These are phyloP conservation scores for Sebastes baramenuke DNA, from an alignment of 2,797 vertebrate genomes.

Conservation along the genomic window DNA sequence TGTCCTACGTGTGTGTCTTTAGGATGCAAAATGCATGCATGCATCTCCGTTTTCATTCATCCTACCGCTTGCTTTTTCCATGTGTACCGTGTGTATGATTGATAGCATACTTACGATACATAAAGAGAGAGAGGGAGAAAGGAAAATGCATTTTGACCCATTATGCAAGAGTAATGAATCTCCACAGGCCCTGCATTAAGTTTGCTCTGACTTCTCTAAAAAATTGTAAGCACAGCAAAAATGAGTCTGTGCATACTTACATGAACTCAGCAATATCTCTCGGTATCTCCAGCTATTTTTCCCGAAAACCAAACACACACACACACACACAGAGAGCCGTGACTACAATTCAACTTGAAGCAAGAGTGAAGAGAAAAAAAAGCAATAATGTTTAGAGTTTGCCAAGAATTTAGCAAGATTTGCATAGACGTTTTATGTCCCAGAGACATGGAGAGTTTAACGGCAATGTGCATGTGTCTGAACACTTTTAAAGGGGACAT, in stretches of 20 bases:
- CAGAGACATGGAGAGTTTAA: neutral
- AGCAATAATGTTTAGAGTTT: constrained; percentile 26
- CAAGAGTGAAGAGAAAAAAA: constrained; percentile 3
- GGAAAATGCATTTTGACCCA: constrained; percentile 49
- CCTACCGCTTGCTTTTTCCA: constrained; percentile 1
- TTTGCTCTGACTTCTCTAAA: constrained; percentile 39
- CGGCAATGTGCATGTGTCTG: neutral
- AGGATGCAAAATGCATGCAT: neutral
- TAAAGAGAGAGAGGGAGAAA: neutral
- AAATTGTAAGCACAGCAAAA: constrained; percentile 59
- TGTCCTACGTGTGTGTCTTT: neutral
- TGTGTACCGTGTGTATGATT: constrained; percentile 33
- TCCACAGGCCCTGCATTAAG: constrained; percentile 52
- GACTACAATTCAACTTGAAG: constrained; percentile 10
- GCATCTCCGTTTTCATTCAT: constrained; percentile 6
- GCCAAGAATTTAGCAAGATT: neutral
- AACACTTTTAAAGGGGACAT: neutral
- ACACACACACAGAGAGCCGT: neutral
- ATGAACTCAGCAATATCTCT: constrained; percentile 56
- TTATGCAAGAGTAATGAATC: constrained; percentile 66
- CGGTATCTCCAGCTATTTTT: constrained; percentile 23
- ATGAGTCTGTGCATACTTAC: constrained; percentile 41
- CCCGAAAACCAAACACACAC: neutral
- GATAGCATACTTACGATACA: constrained; percentile 47
- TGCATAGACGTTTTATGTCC: neutral